Percentiles rank a stretch among this genome's conserved stretches.
Evolutionary conservation across 2,888 invertebrate genomes (phyloP).

Genomic region (Piscicola geometra): DNA sequence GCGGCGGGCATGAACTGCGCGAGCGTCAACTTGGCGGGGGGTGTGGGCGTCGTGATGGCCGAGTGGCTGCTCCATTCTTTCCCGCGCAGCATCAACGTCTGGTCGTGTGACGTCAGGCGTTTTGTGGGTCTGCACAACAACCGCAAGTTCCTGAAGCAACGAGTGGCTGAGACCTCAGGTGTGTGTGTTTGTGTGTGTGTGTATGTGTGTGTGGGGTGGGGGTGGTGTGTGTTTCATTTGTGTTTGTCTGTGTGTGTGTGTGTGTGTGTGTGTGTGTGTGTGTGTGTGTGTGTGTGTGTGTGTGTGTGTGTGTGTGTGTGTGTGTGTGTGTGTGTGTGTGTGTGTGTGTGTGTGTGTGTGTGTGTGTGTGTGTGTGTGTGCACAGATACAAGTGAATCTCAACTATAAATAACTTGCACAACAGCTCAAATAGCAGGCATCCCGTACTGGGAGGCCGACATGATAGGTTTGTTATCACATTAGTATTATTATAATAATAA

Average conservation of each 20-base stretch:
- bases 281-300: too few relatives aligned
- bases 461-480: constrained; percentile 25
- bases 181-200: too few relatives aligned
- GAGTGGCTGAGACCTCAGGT: constrained; percentile 88
- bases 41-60: constrained; percentile 82
- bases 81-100: constrained; percentile 72
- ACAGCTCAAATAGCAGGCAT: constrained; percentile 32
- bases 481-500: too few relatives aligned
- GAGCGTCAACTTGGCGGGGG: constrained; percentile 90
- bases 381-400: too few relatives aligned
- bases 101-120: constrained; percentile 80
- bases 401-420: too few relatives aligned
- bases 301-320: too few relatives aligned
- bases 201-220: background rate
- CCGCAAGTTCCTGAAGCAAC: constrained; percentile 79
- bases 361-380: too few relatives aligned
- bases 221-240: background rate
- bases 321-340: too few relatives aligned
- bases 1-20: constrained; percentile 94
- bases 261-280: too few relatives aligned
- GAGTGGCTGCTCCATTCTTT: constrained; percentile 79
- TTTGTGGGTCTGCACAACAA: constrained; percentile 85
- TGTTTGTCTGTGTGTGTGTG: too few relatives aligned
- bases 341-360: too few relatives aligned
- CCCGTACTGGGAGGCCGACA: constrained; percentile 39